phyloP scores from a whole-genome alignment of 2,113 vertebrate genomes.

The Thalassarche chlororhynchos region DNA sequence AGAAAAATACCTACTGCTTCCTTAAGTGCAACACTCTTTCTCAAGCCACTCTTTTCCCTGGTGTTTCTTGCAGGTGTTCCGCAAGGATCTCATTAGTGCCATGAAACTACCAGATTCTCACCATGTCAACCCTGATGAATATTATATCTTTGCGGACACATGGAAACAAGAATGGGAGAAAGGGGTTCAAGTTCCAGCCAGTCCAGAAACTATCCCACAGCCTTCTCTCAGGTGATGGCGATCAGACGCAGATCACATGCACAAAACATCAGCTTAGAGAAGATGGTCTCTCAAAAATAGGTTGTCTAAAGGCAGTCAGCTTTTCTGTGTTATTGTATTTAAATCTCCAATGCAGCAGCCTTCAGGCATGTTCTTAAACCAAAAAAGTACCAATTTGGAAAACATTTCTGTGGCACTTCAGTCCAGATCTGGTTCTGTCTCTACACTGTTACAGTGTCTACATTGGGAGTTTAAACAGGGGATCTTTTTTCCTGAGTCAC shows the following conservation, averaged over 20 bases:
- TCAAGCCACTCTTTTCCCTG: neutral
- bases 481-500: neutral
- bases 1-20: neutral
- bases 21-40: accelerated
- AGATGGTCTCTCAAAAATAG: neutral
- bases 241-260: accelerated
- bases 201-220: constrained; percentile 88
- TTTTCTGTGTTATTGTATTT: neutral
- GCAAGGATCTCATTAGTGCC: constrained; percentile 99
- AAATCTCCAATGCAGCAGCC: neutral
- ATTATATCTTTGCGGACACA: constrained; percentile 91
- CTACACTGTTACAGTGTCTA: neutral
- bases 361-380: neutral
- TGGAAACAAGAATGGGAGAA: constrained; percentile 99
- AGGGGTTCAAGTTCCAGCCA: constrained; percentile 94
- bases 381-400: neutral
- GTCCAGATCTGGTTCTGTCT: neutral
- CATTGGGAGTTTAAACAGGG: neutral
- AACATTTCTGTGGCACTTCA: neutral
- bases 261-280: neutral
- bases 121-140: constrained; percentile 90
- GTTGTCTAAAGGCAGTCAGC: neutral
- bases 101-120: constrained; percentile 98
- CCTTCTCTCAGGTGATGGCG: constrained; percentile 86
- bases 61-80: constrained; percentile 86